Base-by-base conservation (phyloP, 2,113 vertebrate genomes). In the Colossoma macropomum region DNA sequence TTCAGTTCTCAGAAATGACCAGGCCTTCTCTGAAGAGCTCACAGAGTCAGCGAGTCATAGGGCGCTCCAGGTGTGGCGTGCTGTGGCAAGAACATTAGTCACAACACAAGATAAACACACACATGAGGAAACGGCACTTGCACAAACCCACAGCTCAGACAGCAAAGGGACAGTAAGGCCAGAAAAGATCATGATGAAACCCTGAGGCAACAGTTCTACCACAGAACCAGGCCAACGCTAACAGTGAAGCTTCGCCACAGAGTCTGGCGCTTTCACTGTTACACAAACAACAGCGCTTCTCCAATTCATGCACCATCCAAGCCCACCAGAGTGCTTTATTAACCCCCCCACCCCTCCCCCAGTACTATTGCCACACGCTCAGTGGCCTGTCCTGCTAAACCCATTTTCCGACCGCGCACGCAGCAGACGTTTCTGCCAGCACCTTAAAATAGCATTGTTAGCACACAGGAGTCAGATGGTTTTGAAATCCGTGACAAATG, bases 401-500 rank as follows among this genome's bases (percentile, higher is more conserved):
- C 59, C 63, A 76, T 79, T 75, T 84, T 79, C 69, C 34, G 32
- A 79, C 73, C 66, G 81, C 48, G n/a, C 66, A 75, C 50, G 59
- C 60, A 78, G 75, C 79, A 79, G 69, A 84, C 16, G 23, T 84
- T 82, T 84, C 77, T 80, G 77, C 76, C 82, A 86, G 85, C 60
- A 3, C 73, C 80, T 74, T 77, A 86, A 88, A 88, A 86, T 88
- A 85, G 83, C 76, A 63, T 68, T 80, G 41, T 83, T 81, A 80
- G 80, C 60, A 52, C 80, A 80, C 62, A 41, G 45, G 16, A 45
- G 83, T 86, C 82, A 86, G 76, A 84, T 85, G 80, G 85, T 88
- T 83, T 85, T 86, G 73, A 86, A 86, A 83, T 86, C 66, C 77
- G 63, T 77, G 82, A 84, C 83, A 82, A 82, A 84, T 80, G 82